Conservation (phyloP, 2,113 vertebrate genomes). For the Scytalopus superciliaris region DNA sequence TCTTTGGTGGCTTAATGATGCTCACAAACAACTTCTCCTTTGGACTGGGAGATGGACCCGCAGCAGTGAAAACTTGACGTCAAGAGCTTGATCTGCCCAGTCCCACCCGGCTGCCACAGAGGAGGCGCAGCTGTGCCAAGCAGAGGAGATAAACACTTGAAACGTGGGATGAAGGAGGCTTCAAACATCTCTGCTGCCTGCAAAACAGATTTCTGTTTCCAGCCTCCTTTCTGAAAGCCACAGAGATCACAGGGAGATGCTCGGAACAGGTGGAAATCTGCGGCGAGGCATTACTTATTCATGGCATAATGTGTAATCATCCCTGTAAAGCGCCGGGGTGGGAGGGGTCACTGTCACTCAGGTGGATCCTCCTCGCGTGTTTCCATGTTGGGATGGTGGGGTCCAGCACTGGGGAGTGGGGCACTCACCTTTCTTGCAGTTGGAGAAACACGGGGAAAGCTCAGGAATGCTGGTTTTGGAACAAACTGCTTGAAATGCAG, state of each 20-base stretch:
- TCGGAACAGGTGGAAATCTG: background rate
- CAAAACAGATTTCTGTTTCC: background rate
- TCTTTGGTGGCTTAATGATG: background rate
- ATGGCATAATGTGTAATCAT: background rate
- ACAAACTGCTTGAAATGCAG: background rate
- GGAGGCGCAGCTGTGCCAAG: background rate
- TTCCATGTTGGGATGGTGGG: background rate
- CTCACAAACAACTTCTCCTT: background rate
- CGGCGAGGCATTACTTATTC: background rate
- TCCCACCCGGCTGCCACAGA: background rate
- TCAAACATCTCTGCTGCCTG: slow-evolving; percentile 32
- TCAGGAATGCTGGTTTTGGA: background rate
- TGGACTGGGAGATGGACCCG: background rate
- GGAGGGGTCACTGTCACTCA: background rate
- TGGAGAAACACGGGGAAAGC: background rate
- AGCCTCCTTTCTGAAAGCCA: background rate
- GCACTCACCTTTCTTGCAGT: accelerated
- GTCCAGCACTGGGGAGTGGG: accelerated
- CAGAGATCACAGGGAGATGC: background rate
- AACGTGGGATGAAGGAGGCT: background rate
- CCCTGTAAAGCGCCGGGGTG: background rate
- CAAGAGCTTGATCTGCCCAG: background rate
- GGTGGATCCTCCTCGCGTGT: background rate
- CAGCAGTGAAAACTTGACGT: background rate
- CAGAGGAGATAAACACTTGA: slow-evolving; percentile 39